A percentile compares a stretch with the other conserved stretches of the same genome.
phyloP scores from a whole-genome alignment of 2,888 invertebrate genomes.

The Lysandra coridon region DNA sequence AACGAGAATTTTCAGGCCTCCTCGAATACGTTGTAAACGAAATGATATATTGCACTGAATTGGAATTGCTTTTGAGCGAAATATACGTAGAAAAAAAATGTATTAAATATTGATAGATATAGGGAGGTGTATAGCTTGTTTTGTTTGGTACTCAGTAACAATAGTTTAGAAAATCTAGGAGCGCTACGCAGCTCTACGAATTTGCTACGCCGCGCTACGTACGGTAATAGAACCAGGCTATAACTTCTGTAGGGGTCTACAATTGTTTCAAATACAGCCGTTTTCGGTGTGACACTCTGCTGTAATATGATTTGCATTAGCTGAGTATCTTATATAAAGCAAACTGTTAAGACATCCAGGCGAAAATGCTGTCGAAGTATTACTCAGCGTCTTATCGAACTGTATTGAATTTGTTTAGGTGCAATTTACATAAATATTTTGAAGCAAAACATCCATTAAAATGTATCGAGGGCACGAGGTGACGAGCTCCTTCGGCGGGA shows the following conservation, averaged over 20 bases:
- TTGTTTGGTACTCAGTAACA: background rate
- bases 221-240: background rate
- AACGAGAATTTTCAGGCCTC: background rate
- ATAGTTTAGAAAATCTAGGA: background rate
- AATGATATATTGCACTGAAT: constrained; percentile 7
- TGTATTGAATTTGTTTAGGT: background rate
- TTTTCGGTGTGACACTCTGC: background rate
- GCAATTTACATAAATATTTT: constrained; percentile 4
- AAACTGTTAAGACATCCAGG: background rate
- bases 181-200: background rate
- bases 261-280: too few relatives aligned
- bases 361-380: background rate
- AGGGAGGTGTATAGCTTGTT: background rate
- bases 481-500: constrained; percentile 12
- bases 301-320: background rate
- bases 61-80: background rate
- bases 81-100: background rate
- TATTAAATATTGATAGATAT: background rate
- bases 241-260: background rate
- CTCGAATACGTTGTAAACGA: background rate
- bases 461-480: constrained; percentile 23
- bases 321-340: background rate
- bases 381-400: background rate
- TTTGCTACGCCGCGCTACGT: background rate
- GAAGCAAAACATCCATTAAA: background rate